Evolutionary conservation across 2,113 vertebrate genomes (phyloP), one percentile per base, ranked within the genome.

Genomic region (Cairina moschata): DNA sequence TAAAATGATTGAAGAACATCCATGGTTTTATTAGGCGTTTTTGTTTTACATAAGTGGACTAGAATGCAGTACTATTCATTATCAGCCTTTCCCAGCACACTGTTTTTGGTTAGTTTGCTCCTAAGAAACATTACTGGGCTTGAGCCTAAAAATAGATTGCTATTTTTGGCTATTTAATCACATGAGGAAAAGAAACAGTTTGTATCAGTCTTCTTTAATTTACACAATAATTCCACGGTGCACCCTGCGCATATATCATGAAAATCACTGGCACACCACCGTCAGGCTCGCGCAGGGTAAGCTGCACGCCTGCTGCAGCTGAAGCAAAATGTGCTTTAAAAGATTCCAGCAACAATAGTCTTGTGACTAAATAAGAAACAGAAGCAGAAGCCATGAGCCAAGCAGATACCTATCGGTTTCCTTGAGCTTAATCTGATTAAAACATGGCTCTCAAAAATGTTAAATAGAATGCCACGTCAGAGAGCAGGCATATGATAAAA

Each of bases 361-460:
- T 98, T 97, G 97, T 97, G 96, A 98, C 97, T 98, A 98, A 98
- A 98, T 98, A 96, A 98, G 97, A 98, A 98, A 98, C 98, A 98
- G 97, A 98, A 98, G 96, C 97, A 97, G 88, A 97, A 98, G 93
- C 83, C 96, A 95, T 94, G 95, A 97, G 96, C 97, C 97, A 98
- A 97, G 97, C 97, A 98, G 98, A 98, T 98, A 98, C 97, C 97
- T 98, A 98, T 98, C 96, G 26, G 97, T 97, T 98, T 98, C 97
- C 97, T 97, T 97, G 96, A 97, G 92, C 96, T 98, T 98, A 98
- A 98, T 98, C 98, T 98, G 98, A 98, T 98, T 98, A 98, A 97
- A 98, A 98, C 95, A 93, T 96, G 97, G 89, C 96, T 97, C 95
- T 98, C 92, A 95, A 97, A 98, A 97, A 96, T 84, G 95, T 97